A percentile compares a stretch with the other conserved stretches of the same genome.
These are phyloP conservation scores for Panthera uncia DNA, from an alignment of 2,113 vertebrate genomes.

Conservation along the genomic window DNA sequence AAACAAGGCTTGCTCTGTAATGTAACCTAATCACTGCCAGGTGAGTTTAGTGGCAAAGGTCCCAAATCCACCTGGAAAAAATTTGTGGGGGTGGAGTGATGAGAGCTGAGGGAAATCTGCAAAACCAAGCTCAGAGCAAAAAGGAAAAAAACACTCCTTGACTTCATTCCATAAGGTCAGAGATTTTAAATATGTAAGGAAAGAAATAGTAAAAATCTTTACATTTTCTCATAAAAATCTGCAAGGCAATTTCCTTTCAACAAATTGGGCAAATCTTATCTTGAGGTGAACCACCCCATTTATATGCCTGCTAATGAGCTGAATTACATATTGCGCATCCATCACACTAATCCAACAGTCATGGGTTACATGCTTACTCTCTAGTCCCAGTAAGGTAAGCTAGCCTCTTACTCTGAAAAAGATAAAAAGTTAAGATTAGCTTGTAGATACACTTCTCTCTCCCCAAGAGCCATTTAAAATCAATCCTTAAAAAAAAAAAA, in stretches of 20 bases:
- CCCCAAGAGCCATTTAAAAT: background rate
- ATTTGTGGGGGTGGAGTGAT: background rate
- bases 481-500: background rate
- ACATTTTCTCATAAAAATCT: slow-evolving; percentile 25
- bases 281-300: background rate
- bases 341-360: background rate
- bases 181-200: background rate
- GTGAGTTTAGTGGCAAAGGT: background rate
- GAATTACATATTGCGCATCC: background rate
- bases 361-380: background rate
- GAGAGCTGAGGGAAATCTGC: background rate
- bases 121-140: background rate
- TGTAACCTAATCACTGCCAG: background rate
- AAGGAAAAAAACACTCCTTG: background rate
- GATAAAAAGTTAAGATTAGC: background rate
- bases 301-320: background rate
- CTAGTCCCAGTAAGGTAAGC: background rate
- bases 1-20: background rate
- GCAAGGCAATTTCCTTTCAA: slow-evolving; percentile 28
- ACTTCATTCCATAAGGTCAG: background rate
- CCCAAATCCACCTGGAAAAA: background rate
- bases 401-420: background rate
- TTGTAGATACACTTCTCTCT: background rate
- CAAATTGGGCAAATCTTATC: background rate
- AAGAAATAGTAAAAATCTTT: background rate